These are phyloP conservation scores for Yponomeuta malinellus DNA, from an alignment of 2,888 invertebrate species.

Conservation along the genomic window DNA sequence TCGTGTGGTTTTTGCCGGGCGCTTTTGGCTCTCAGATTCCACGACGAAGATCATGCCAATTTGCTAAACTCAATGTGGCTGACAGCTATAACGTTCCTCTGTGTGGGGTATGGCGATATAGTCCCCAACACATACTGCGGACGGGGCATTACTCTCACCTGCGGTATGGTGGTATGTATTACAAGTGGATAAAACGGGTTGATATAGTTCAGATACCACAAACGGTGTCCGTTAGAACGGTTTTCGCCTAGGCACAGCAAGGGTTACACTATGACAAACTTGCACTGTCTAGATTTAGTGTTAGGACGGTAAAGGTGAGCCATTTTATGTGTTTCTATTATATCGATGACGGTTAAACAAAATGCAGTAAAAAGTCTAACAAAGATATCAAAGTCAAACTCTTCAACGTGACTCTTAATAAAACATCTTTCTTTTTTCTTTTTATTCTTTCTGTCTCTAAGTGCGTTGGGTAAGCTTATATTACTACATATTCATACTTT, in stretches of 20 bases:
- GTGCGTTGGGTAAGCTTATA: conserved; percentile 29
- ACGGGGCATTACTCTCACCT: conserved; percentile 97
- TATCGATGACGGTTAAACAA: conserved; percentile 39
- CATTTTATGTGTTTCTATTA: conserved; percentile 67
- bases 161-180: conserved; percentile 98
- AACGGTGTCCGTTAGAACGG: conserved; percentile 15
- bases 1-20: conserved; percentile 73
- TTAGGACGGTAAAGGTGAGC: conserved; percentile 71
- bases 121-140: conserved; percentile 99
- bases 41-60: conserved; percentile 98
- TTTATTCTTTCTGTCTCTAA: conserved; percentile 31
- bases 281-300: conserved; percentile 49
- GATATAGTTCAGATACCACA: conserved; percentile 20
- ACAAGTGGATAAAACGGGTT: conserved; percentile 35
- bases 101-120: conserved; percentile 99
- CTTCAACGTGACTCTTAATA: conserved; percentile 40
- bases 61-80: conserved; percentile 99
- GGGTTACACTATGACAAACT: conserved; percentile 28
- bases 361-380: conserved; percentile 23
- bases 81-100: conserved; percentile 99
- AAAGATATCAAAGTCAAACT: conserved; percentile 70
- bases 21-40: conserved; percentile 86
- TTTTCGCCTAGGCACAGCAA: conserved; percentile 48
- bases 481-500: conserved; percentile 22
- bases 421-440: conserved; percentile 28